Conservation (phyloP, 2,113 vertebrate genomes). For the Oncorhynchus tshawytscha region DNA sequence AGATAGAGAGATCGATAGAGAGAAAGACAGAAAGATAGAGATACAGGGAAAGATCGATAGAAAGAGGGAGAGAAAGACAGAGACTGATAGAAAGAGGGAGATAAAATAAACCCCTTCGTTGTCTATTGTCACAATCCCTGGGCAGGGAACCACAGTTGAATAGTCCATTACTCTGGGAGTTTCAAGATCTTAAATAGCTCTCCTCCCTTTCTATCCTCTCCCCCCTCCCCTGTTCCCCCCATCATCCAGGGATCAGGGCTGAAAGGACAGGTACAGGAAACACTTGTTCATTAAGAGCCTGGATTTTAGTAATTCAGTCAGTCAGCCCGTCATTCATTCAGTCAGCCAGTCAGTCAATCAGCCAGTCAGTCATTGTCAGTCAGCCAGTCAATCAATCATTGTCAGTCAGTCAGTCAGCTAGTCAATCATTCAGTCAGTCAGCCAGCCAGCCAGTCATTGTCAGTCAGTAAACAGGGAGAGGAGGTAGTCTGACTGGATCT, state of each 20-base stretch:
- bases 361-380: too few relatives aligned
- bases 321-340: too few relatives aligned
- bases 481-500: constrained; percentile 31
- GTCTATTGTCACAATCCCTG: constrained; percentile 46
- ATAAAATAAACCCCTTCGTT: neutral
- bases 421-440: too few relatives aligned
- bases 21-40: constrained; percentile 2
- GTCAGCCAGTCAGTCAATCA: too few relatives aligned
- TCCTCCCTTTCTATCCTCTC: constrained; percentile 14
- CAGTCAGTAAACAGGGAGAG: constrained; percentile 56
- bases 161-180: constrained; percentile 33
- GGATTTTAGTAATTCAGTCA: constrained; percentile 22
- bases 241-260: constrained; percentile 12
- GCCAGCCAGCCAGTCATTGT: constrained; percentile 10
- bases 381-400: too few relatives aligned
- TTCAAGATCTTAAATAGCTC: constrained; percentile 41
- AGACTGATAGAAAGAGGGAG: too few relatives aligned
- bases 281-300: constrained; percentile 60
- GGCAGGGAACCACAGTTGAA: constrained; percentile 35
- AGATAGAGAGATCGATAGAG: too few relatives aligned
- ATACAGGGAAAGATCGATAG: neutral
- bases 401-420: too few relatives aligned
- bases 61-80: neutral
- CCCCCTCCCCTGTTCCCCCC: neutral
- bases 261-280: constrained; percentile 60